Conservation (phyloP, 92 coral and sea anemone species). For the Actinostola sp. region DNA sequence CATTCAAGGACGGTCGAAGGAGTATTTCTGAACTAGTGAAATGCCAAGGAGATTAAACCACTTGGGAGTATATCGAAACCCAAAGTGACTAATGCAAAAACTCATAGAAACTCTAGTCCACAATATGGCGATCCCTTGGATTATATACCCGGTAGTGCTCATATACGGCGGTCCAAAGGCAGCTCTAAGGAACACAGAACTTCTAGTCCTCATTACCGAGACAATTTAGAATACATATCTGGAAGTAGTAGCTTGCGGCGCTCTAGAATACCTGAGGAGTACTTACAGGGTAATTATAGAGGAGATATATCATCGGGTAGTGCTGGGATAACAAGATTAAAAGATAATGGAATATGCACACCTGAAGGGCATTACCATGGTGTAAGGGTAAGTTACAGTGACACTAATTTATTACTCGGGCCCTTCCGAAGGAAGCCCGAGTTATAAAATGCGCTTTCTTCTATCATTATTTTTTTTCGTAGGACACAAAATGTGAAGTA, state of each 20-base stretch:
- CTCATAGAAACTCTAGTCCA: conserved; percentile 49
- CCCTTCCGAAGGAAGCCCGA: too few species aligned
- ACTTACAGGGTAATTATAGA: conserved; percentile 53
- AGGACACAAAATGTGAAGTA: too few species aligned
- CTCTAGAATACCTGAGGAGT: conserved; percentile 78
- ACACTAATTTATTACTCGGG: too few species aligned
- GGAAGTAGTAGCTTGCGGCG: conserved; percentile 69
- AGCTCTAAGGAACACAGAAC: conserved; percentile 27
- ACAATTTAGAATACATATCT: conserved; percentile 48
- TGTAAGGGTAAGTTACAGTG: conserved; percentile 70
- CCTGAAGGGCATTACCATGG: conserved; percentile 86
- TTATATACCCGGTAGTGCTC: conserved; percentile 54
- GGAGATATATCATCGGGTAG: conserved; percentile 70
- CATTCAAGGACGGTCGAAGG: conserved; percentile 76
- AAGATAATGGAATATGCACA: conserved; percentile 73
- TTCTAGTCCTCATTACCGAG: conserved; percentile 53
- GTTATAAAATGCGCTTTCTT: too few species aligned
- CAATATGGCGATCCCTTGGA: conserved; percentile 46
- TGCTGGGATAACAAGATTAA: conserved; percentile 71
- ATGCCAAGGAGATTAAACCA: conserved; percentile 89
- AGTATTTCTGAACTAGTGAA: conserved; percentile 81
- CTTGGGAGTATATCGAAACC: conserved; percentile 86
- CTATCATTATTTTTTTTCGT: too few species aligned
- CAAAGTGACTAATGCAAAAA: conserved; percentile 22
- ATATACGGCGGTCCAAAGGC: conserved; percentile 56